Evolutionary conservation across 2,888 invertebrate genomes (phyloP), one percentile per base, ranked within the genome.

Genomic region (Griposia aprilina): DNA sequence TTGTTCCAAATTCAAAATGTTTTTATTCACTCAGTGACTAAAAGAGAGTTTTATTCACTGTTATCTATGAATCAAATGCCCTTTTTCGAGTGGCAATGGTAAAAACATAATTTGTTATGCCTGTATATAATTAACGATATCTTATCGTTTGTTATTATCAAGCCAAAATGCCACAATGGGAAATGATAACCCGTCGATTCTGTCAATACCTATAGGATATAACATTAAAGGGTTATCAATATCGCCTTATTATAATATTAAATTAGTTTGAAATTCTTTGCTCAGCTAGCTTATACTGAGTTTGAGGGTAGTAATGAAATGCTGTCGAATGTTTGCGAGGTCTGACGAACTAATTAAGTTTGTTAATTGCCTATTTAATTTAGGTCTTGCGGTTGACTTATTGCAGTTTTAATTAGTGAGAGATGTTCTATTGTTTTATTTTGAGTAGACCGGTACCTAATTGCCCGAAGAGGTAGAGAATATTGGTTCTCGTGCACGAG

Each of bases 281-380:
- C 17, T 45, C 30, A 20, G n/a, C 8, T 26, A 36, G 10, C 10
- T 59, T 45, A 67, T 48, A 60, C 66, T 66, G n/a, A 45, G 13
- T 50, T 66, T 20, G 45, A 71, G 48, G 26, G 3, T 57, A 26
- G n/a, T 60, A 76, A 57, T 68, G 17, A 52, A 52, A 36, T 62
- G 57, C 15, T 15, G n/a, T 72, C 15, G 26, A 52, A 78, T 45
- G 23, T 62, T 66, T 45, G 15, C 48, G 26, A 48, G 45, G 52
- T 52, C 55, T 76, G 36, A 36, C 26, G 45, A 70, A 55, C 20
- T 62, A 78, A 83, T 82, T 79, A 62, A n/a, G 45, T 65, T 30
- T 15, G 55, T 15, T 80, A 72, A 79, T 83, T 75, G 72, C 50
- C 26, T 60, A 66, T 72, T 72, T 69, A 60, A 80, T 69, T 62